phyloP scores from a whole-genome alignment of 2,888 invertebrate genomes.

The Thyatira batis region DNA sequence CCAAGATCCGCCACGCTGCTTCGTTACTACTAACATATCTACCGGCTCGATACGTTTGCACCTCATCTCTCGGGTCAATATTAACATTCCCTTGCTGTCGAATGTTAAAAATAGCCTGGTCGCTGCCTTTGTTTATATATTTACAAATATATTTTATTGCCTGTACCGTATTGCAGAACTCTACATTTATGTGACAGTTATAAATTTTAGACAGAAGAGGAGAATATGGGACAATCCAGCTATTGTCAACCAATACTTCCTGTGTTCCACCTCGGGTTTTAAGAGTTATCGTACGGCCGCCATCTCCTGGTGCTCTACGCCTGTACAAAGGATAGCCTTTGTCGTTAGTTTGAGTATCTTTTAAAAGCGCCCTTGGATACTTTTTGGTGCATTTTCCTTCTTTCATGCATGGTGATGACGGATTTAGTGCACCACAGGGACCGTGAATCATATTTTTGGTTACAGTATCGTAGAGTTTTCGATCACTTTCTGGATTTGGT shows the following conservation, averaged over 20 bases:
- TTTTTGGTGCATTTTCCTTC: slow-evolving; percentile 27
- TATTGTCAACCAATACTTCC: slow-evolving; percentile 12
- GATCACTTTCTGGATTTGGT: slow-evolving; percentile 21
- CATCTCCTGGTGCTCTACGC: slow-evolving; percentile 26
- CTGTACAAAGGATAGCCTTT: slow-evolving; percentile 38
- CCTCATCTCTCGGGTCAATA: slow-evolving; percentile 24
- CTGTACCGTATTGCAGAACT: slow-evolving; percentile 13
- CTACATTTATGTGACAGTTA: slow-evolving; percentile 18
- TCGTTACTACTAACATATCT: slow-evolving; percentile 7
- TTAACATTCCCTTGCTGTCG: slow-evolving; percentile 10
- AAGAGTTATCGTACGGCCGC: slow-evolving; percentile 17
- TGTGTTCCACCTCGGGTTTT: background rate
- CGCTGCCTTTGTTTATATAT: slow-evolving; percentile 12
- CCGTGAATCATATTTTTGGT: slow-evolving; percentile 34
- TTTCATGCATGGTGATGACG: slow-evolving; percentile 26
- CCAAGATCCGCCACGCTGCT: slow-evolving; percentile 13
- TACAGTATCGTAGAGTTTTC: slow-evolving; percentile 20
- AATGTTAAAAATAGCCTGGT: slow-evolving; percentile 17
- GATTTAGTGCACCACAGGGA: slow-evolving; percentile 30
- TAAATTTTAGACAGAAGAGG: slow-evolving; percentile 10
- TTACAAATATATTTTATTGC: slow-evolving; percentile 18
- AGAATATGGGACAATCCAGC: slow-evolving; percentile 20
- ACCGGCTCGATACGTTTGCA: slow-evolving; percentile 22
- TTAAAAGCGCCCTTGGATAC: slow-evolving; percentile 25
- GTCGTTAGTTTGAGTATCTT: slow-evolving; percentile 26